Conservation (phyloP, 1,140 invertebrate species). For the Cotesia vestalis region DNA sequence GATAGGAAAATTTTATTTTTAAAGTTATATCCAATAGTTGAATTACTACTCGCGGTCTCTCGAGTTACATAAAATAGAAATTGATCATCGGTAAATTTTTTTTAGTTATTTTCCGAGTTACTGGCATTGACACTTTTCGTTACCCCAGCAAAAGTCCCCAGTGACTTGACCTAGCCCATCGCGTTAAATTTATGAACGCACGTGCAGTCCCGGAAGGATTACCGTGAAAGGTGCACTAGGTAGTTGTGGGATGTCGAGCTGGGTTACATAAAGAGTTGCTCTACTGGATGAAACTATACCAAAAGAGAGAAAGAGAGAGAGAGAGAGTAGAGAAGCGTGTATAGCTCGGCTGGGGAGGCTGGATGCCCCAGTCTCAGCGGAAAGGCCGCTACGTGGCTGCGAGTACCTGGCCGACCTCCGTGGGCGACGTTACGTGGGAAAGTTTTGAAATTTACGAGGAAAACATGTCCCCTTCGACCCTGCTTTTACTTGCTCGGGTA, state of each 20-base stretch:
- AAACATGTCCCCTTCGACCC: constrained; percentile 49
- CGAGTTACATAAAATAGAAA: too few relatives aligned
- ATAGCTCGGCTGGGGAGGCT: constrained; percentile 8
- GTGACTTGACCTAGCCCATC: constrained; percentile 9
- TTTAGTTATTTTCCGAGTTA: neutral
- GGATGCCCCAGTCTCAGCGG: constrained; percentile 25
- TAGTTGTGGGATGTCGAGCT: neutral
- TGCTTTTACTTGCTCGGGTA: neutral
- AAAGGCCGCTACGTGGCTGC: constrained; percentile 36
- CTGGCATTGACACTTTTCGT: constrained; percentile 16
- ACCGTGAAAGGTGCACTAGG: constrained; percentile 28
- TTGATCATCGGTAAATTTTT: neutral
- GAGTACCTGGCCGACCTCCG: constrained; percentile 25
- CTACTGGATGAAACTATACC: neutral
- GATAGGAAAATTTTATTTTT: too few relatives aligned
- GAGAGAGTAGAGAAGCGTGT: too few relatives aligned
- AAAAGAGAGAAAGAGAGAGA: constrained; percentile 31
- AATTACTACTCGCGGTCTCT: too few relatives aligned
- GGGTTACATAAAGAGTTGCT: neutral
- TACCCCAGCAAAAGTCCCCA: neutral
- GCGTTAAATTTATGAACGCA: constrained; percentile 47
- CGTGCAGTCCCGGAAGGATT: constrained; percentile 49
- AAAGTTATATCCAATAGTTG: too few relatives aligned
- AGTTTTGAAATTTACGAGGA: constrained; percentile 56
- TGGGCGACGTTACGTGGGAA: constrained; percentile 43